phyloP scores from a whole-genome alignment of 2,113 vertebrate genomes.

The Accipiter cooperii region DNA sequence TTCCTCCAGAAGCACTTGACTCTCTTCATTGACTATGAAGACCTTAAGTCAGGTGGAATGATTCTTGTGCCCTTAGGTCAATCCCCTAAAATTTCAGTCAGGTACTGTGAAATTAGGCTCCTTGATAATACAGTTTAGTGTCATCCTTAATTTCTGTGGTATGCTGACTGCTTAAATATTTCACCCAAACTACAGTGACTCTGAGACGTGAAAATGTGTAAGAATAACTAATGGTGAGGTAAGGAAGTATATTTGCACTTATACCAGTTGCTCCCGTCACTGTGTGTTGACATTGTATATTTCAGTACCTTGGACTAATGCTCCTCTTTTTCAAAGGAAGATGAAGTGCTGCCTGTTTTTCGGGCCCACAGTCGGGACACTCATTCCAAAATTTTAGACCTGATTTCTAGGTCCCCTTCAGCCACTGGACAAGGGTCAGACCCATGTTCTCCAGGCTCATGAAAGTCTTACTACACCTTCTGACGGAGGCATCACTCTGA shows the following conservation, averaged over 20 bases:
- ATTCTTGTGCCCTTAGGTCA: neutral
- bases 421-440: neutral
- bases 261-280: neutral
- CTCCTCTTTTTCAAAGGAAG: neutral
- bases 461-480: neutral
- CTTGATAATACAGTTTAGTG: accelerated
- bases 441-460: neutral
- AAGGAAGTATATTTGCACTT: neutral
- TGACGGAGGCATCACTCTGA: neutral
- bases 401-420: neutral
- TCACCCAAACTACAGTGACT: neutral
- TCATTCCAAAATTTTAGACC: neutral
- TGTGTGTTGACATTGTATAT: neutral
- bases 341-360: neutral
- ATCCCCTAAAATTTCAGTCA: neutral
- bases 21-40: neutral
- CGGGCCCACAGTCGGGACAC: accelerated
- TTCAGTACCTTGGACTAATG: neutral
- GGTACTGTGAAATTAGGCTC: neutral
- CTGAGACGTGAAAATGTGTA: neutral
- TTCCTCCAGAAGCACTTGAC: neutral
- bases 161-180: neutral
- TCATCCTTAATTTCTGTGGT: neutral
- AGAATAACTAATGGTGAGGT: neutral
- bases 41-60: neutral